These are phyloP conservation scores for Dasysyrphus albostriatus DNA, from an alignment of 2,888 invertebrate genomes.

Conservation along the genomic window DNA sequence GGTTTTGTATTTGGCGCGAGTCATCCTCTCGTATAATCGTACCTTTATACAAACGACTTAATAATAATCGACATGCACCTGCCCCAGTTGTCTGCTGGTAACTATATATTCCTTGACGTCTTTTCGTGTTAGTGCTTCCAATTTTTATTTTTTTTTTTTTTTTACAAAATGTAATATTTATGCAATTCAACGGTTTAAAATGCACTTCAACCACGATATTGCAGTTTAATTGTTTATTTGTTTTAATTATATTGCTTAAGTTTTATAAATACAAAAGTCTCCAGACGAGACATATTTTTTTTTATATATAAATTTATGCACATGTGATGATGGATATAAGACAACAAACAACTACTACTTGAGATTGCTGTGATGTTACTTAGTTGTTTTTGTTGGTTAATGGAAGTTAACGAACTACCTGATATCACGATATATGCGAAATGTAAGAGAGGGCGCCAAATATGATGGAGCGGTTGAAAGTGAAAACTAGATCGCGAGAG, in stretches of 20 bases:
- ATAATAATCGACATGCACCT: conserved; percentile 73
- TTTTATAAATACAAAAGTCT: conserved; percentile 7
- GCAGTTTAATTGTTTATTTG: conserved; percentile 74
- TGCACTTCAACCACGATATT: conserved; percentile 60
- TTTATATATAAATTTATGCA: conserved; percentile 12
- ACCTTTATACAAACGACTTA: conserved; percentile 62
- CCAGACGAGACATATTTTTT: not conserved
- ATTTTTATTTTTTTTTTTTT: not conserved
- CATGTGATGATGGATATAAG: no score
- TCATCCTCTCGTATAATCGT: conserved; percentile 21
- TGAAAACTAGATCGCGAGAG: conserved; percentile 40
- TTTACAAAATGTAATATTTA: conserved; percentile 22
- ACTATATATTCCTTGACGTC: no score
- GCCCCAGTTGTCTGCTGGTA: conserved; percentile 60
- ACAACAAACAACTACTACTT: conserved; percentile 3
- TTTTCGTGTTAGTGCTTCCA: conserved; percentile 15
- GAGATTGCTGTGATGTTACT: no score
- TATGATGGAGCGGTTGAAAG: conserved; percentile 48
- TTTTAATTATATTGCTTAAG: conserved; percentile 69
- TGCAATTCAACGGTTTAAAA: conserved; percentile 39
- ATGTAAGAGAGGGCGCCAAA: conserved; percentile 69
- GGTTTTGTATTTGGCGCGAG: no score
- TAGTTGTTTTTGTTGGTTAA: conserved; percentile 5
- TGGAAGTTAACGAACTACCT: conserved; percentile 46
- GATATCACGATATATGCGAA: conserved; percentile 68